These are phyloP conservation scores for Lepidocyrtinus sp. DNA, from an alignment of 2,888 invertebrate species.

Conservation along the genomic window DNA sequence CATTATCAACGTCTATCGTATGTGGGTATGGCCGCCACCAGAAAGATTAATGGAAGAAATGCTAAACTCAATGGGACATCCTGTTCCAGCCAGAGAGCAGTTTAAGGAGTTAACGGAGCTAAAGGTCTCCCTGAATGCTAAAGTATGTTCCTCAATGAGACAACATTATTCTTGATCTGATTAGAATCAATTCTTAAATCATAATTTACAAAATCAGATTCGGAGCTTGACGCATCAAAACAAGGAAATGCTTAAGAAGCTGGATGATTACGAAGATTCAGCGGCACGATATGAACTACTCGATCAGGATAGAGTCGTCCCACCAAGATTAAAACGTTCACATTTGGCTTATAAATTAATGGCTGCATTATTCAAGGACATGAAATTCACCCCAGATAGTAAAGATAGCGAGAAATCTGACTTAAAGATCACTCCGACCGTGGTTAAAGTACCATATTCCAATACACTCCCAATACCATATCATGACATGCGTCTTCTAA, in stretches of 20 bases:
- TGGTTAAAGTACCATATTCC: not conserved
- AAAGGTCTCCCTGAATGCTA: slow-evolving; percentile 2
- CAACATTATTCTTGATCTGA: not conserved
- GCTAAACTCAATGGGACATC: slow-evolving; percentile 36
- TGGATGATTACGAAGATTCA: slow-evolving; percentile 26
- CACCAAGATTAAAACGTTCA: too few species aligned
- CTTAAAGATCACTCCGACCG: not conserved
- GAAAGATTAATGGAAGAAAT: slow-evolving; percentile 36
- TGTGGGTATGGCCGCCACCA: slow-evolving; percentile 30
- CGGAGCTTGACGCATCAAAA: slow-evolving; percentile 26
- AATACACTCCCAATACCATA: slow-evolving; percentile 7
- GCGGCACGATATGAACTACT: slow-evolving; percentile 26
- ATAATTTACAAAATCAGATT: not conserved
- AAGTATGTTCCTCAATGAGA: slow-evolving; percentile 17
- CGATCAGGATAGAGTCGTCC: slow-evolving; percentile 45
- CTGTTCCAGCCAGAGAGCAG: slow-evolving; percentile 17
- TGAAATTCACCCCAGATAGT: not conserved
- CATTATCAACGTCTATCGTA: slow-evolving; percentile 34
- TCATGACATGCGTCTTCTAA: slow-evolving; percentile 35
- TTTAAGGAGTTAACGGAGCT: slow-evolving; percentile 14
- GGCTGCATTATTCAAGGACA: slow-evolving; percentile 11
- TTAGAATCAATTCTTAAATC: not conserved
- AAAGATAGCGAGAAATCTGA: not conserved
- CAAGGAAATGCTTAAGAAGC: slow-evolving; percentile 13
- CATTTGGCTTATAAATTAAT: too few species aligned